Base-by-base conservation (phyloP, 2,797 vertebrate species). In the Kryptolebias ocellatus region DNA sequence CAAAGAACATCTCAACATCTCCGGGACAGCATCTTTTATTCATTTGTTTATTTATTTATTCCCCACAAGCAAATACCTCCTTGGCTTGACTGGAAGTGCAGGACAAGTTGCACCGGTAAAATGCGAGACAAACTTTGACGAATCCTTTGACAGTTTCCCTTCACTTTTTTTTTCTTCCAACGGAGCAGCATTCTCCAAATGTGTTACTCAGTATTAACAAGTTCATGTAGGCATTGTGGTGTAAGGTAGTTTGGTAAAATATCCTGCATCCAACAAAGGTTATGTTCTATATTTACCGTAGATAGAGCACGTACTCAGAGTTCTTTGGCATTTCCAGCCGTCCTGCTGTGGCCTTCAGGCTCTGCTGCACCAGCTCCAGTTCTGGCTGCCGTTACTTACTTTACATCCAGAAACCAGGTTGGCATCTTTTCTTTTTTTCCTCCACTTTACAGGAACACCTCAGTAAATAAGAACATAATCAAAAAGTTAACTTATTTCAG, bases 341-440 rank as follows among this genome's bases (percentile, higher is more conserved):
- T 79, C 55, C 27, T 27, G 4, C 60, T 53, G 14, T 81, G 83
- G 84, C 80, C 68, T 72, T 76, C 65, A 73, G 17, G 39, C 53
- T 54, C 10, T 3, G n/a, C 57, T 66, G 46, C 55, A 5, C 27
- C 56, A 74, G 27, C 52, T 42, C 9, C 8, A 46, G 44, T 52
- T 52, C 62, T 39, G 53, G 49, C 46, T 69, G 17, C 31, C 18
- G 72, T 67, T 68, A 56, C 56, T 51, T 63, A 55, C 54, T 39
- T 59, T 17, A 50, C n/a, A 66, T 76, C 29, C 65, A 52, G 18
- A 24, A 14, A 56, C 2, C 18, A 37, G 0, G 15, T 34, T 52
- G 42, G 39, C 3, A 12, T 50, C 50, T 16, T 51, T 11, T 5
- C 16, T 20, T 5, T 52, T 7, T 6, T 52, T 52, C 16, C 6